Evolutionary conservation across 2,888 invertebrate species (phyloP).

Genomic region (Monochamus alternatus): DNA sequence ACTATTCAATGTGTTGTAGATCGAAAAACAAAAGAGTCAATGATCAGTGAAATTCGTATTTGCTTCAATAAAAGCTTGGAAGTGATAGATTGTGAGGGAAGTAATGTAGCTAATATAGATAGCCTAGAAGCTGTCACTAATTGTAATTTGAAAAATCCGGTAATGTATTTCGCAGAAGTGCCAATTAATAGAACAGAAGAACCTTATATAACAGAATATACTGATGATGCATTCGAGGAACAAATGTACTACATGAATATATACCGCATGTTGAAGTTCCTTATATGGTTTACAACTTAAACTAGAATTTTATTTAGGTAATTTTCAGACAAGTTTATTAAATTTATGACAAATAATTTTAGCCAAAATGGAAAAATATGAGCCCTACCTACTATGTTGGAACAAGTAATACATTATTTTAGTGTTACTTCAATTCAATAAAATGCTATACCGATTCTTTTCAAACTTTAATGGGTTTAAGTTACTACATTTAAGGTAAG

Average conservation of each 20-base stretch:
- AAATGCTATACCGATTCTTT: no score
- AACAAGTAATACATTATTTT: no score
- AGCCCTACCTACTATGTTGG: no score
- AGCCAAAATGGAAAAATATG: no score
- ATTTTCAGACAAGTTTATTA: slow-evolving; percentile 4
- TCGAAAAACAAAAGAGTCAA: slow-evolving; percentile 73
- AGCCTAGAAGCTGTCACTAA: slow-evolving; percentile 73
- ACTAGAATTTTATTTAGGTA: slow-evolving; percentile 6
- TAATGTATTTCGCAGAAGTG: slow-evolving; percentile 75
- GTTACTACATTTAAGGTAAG: no score
- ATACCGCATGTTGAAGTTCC: slow-evolving; percentile 74
- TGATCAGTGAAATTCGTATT: slow-evolving; percentile 81
- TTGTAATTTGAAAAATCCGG: slow-evolving; percentile 73
- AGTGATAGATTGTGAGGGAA: slow-evolving; percentile 79
- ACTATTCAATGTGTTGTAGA: slow-evolving; percentile 79
- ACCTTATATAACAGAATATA: slow-evolving; percentile 50
- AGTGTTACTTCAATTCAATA: no score
- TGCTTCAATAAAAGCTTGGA: slow-evolving; percentile 81
- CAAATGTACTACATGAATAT: slow-evolving; percentile 69
- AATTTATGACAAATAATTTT: neutral
- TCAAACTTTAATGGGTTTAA: no score
- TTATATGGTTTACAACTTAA: slow-evolving; percentile 78
- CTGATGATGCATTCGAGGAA: slow-evolving; percentile 49
- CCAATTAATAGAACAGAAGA: slow-evolving; percentile 59
- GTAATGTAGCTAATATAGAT: slow-evolving; percentile 56